Evolutionary conservation across 2,113 vertebrate genomes (phyloP), one percentile per base, ranked within the genome.

Genomic region (Pseudois nayaur): DNA sequence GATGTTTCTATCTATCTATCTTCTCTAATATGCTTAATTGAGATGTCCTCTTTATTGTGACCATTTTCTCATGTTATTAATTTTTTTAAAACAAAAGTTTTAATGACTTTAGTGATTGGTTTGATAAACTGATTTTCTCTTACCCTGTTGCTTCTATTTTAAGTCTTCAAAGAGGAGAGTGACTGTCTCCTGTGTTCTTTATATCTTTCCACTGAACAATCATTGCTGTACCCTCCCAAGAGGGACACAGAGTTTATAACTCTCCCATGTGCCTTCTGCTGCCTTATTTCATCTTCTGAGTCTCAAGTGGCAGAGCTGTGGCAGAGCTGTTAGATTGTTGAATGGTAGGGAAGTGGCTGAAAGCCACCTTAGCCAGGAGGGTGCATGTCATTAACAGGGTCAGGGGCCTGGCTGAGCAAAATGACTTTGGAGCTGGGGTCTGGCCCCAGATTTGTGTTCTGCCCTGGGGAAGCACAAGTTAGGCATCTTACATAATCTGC

Each of bases 351-450:
- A 59, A 74, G 54, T n/a, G 78, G 12, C 54, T 25, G n/a, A 55
- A 48, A 0, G 9, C 40, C 12, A 11, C 17, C 31, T 10, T 17
- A 11, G 29, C 33, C 1, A 78, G 76, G 40, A 52, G 45, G 57
- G 15, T 9, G 1, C 29, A 0, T 16, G 0, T 33, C 27, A 4
- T 55, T n/a, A 1, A 23, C 3, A 11, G 48, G 19, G 15, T 0
- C n/a, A 33, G 25, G 17, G 5, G 29, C 21, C 33, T 15, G 50
- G 40, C 25, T 8, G 83, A 59, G 64, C 59, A 45, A 3, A 23
- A 10, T 82, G 62, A 2, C 33, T 45, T 17, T 27, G 33, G 6
- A 60, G 10, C 43, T 50, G 43, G 54, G 3, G 7, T 52, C 67
- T 27, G 71, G 33, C 40, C 43, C 45, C 11, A 29, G 36, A 5